phyloP scores from a whole-genome alignment of 2,797 vertebrate species.

The Masticophis lateralis region DNA sequence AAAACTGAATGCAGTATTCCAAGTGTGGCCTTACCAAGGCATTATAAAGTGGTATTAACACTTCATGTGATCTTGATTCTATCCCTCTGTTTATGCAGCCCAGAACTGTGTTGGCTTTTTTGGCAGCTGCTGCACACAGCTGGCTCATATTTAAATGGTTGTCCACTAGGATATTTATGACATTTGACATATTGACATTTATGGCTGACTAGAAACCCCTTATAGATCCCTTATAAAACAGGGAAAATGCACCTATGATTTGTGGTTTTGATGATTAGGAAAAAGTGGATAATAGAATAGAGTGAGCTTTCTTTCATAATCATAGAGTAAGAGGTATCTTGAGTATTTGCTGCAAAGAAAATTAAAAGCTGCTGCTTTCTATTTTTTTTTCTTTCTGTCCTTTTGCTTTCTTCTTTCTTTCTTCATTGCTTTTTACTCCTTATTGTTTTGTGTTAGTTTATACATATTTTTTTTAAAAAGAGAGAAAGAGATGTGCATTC shows the following conservation, averaged over 20 bases:
- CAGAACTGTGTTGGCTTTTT: too few relatives aligned
- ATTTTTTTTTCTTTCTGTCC: not conserved
- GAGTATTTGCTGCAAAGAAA: not conserved
- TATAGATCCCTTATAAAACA: not conserved
- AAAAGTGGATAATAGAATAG: not conserved
- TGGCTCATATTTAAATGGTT: too few relatives aligned
- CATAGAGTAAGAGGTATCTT: not conserved
- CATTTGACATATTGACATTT: not conserved
- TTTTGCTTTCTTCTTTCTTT: not conserved
- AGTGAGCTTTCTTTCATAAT: not conserved
- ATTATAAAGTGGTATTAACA: too few relatives aligned
- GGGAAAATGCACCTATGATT: not conserved
- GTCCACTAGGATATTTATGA: too few relatives aligned
- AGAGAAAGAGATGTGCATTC: not conserved
- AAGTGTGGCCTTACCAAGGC: too few relatives aligned
- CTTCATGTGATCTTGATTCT: too few relatives aligned
- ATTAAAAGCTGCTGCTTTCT: not conserved
- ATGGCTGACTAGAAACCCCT: not conserved
- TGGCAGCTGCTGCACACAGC: too few relatives aligned
- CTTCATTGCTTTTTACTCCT: not conserved
- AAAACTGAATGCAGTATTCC: too few relatives aligned
- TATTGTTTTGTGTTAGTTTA: not conserved
- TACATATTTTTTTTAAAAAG: not conserved
- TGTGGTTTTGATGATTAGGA: not conserved
- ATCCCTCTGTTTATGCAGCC: too few relatives aligned